Percentiles rank a stretch among this genome's conserved stretches.
phyloP scores from a whole-genome alignment of 2,888 invertebrate genomes.

The Chrysopilus asiliformis region DNA sequence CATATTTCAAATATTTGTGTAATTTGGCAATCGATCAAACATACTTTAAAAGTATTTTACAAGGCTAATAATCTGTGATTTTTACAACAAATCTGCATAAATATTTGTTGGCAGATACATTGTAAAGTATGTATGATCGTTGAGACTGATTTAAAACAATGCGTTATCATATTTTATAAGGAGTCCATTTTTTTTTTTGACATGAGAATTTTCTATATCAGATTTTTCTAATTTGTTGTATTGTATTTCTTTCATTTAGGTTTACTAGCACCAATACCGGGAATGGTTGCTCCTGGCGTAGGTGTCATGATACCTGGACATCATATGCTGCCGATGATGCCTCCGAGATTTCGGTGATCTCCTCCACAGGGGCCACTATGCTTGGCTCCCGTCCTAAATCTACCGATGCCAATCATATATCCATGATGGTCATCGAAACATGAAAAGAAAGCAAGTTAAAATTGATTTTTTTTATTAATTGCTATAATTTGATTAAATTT shows the following conservation, averaged over 20 bases:
- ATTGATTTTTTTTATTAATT: conserved; percentile 12
- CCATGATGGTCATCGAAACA: conserved; percentile 20
- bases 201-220: too few species aligned
- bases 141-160: too few species aligned
- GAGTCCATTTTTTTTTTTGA: too few species aligned
- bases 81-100: too few species aligned
- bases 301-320: conserved; percentile 39
- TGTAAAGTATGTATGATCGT: too few species aligned
- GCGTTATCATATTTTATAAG: too few species aligned
- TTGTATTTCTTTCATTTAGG: conserved; percentile 20
- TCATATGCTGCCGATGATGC: conserved; percentile 52
- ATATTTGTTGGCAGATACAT: too few species aligned
- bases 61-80: too few species aligned
- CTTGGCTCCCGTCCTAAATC: conserved; percentile 28
- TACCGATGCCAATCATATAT: conserved; percentile 31
- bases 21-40: conserved; percentile 10
- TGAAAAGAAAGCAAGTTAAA: conserved; percentile 18
- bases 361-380: conserved; percentile 39
- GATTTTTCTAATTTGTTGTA: conserved; percentile 11
- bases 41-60: too few species aligned
- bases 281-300: conserved; percentile 34
- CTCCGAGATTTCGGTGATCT: conserved; percentile 80
- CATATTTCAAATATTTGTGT: conserved; percentile 13
- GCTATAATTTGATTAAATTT: conserved; percentile 5
- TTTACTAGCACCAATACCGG: conserved; percentile 29